These are phyloP conservation scores for Caloenas nicobarica DNA, from an alignment of 2,113 vertebrate species.

Conservation along the genomic window DNA sequence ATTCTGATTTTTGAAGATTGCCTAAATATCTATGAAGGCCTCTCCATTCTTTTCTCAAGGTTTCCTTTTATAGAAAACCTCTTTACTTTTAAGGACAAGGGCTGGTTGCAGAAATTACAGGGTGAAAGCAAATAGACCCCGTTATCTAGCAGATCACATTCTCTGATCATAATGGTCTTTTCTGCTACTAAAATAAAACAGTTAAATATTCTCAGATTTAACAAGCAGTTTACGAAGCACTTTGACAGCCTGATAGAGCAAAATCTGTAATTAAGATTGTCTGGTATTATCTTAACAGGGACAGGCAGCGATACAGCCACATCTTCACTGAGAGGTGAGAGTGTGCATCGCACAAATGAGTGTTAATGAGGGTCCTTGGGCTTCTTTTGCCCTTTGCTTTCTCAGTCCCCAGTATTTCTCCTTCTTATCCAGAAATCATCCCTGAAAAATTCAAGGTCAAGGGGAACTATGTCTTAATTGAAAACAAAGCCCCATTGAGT, in stretches of 20 bases:
- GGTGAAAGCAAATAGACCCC: neutral
- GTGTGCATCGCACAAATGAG: neutral
- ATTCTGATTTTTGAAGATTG: neutral
- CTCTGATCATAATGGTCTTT: neutral
- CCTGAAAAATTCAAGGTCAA: conserved; percentile 23
- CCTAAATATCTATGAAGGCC: neutral
- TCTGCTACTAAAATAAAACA: neutral
- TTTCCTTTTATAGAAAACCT: neutral
- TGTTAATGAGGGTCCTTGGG: neutral
- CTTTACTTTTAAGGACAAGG: neutral
- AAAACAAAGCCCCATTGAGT: conserved; percentile 30
- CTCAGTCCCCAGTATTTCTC: neutral
- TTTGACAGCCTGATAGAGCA: neutral
- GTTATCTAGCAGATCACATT: neutral
- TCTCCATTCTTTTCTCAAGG: neutral
- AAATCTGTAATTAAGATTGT: neutral
- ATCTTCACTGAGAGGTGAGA: neutral
- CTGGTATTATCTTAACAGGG: neutral
- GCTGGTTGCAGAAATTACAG: neutral
- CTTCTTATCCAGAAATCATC: neutral
- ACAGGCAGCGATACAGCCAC: accelerated
- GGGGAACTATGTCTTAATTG: neutral
- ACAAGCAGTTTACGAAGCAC: accelerated
- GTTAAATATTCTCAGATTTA: neutral
- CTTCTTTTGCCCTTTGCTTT: neutral